Conservation (phyloP, 2,797 vertebrate genomes). For the Hoplostethus atlanticus region DNA sequence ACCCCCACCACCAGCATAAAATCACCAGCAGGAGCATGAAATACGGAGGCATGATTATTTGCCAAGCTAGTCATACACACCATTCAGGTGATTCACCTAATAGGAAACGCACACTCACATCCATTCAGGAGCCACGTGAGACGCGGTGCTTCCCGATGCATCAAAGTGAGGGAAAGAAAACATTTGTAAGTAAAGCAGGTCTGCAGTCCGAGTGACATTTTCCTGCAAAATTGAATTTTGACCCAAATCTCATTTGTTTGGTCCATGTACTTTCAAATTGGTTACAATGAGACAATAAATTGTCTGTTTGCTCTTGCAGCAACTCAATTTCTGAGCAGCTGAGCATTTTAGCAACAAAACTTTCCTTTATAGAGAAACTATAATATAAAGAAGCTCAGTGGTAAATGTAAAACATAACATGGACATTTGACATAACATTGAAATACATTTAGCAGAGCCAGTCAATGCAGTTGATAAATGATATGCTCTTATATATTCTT, state of each 20-base stretch:
- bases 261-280: slow-evolving; percentile 62
- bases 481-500: slow-evolving; percentile 7
- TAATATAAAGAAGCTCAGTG: too few relatives aligned
- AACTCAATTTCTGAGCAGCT: slow-evolving; percentile 21
- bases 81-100: slow-evolving; percentile 18
- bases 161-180: slow-evolving; percentile 47
- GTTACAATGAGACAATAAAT: slow-evolving; percentile 57
- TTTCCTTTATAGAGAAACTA: too few relatives aligned
- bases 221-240: slow-evolving; percentile 64
- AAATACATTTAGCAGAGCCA: not conserved
- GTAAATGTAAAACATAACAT: not conserved
- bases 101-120: slow-evolving; percentile 15
- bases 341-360: slow-evolving; percentile 13
- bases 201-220: slow-evolving; percentile 67
- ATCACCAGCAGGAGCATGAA: slow-evolving; percentile 1
- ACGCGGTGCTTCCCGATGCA: slow-evolving; percentile 28
- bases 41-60: slow-evolving; percentile 1
- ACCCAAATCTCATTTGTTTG: slow-evolving; percentile 64
- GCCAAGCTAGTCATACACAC: not conserved
- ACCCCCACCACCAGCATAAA: not conserved
- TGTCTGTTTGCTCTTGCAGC: slow-evolving; percentile 41
- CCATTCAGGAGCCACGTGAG: slow-evolving; percentile 5
- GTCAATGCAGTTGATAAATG: slow-evolving; percentile 10
- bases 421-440: too few relatives aligned
- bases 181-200: slow-evolving; percentile 56